Conservation (phyloP, 2,888 invertebrate species). For the Drosophila merina region DNA sequence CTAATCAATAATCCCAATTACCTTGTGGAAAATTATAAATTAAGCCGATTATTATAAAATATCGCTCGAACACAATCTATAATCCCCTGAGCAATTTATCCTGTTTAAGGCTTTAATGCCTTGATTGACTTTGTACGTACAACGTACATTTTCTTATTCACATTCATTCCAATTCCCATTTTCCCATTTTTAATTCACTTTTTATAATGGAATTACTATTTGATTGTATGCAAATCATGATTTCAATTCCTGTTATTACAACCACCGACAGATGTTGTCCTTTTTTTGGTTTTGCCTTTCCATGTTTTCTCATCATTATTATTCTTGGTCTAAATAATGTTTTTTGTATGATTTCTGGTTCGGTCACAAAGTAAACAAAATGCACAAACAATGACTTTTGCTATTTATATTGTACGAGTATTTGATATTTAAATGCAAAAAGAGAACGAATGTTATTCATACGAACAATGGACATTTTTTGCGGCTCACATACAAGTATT, state of each 20-base stretch:
- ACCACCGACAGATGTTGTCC: neutral
- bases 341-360: neutral
- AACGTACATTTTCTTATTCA: neutral
- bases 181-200: neutral
- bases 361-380: conserved; percentile 1
- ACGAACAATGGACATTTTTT: neutral
- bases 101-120: neutral
- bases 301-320: neutral
- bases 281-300: neutral
- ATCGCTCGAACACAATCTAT: neutral
- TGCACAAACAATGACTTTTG: neutral
- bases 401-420: neutral
- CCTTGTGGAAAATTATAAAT: neutral
- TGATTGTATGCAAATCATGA: conserved; percentile 1
- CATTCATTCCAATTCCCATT: neutral
- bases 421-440: conserved; percentile 2
- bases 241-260: conserved; percentile 1
- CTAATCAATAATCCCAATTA: neutral
- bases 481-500: neutral
- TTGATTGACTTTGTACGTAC: neutral
- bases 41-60: neutral
- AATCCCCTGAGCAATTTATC: neutral
- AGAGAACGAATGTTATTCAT: neutral
- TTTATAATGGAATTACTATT: conserved; percentile 1
- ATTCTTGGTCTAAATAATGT: conserved; percentile 1